Evolutionary conservation across 2,113 vertebrate genomes (phyloP).

Genomic region (Elanus axillaris): DNA sequence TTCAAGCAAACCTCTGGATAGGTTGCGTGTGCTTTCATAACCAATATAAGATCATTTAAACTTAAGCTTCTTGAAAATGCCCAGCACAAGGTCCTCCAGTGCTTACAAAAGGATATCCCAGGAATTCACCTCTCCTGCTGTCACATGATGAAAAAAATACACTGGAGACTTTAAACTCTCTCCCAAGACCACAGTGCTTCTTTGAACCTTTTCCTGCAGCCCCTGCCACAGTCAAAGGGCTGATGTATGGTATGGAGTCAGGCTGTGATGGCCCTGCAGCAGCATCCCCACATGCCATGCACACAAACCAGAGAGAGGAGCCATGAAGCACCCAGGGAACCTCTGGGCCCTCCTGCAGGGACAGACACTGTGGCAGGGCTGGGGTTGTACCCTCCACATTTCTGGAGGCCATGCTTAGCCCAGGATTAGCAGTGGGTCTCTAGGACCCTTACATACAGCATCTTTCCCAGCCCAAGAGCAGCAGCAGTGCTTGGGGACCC

Average conservation of each 20-base stretch:
- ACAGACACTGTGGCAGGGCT: neutral
- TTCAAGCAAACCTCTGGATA: neutral
- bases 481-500: neutral
- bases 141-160: neutral
- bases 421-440: neutral
- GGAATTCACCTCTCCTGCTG: neutral
- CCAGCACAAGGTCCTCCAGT: neutral
- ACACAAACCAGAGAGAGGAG: neutral
- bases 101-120: neutral
- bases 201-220: neutral
- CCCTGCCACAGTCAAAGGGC: neutral
- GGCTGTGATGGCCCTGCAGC: neutral
- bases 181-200: neutral
- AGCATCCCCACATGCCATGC: too few relatives aligned
- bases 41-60: neutral
- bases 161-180: neutral
- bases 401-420: neutral
- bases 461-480: neutral
- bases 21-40: neutral
- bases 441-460: neutral
- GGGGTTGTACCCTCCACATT: neutral
- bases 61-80: neutral
- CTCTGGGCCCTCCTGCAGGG: neutral
- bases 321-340: neutral
- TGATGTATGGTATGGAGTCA: fast-evolving